Percentiles rank a stretch among this genome's conserved stretches.
Conservation (phyloP, 2,888 invertebrate genomes). For the Caenorhabditis sp. region DNA sequence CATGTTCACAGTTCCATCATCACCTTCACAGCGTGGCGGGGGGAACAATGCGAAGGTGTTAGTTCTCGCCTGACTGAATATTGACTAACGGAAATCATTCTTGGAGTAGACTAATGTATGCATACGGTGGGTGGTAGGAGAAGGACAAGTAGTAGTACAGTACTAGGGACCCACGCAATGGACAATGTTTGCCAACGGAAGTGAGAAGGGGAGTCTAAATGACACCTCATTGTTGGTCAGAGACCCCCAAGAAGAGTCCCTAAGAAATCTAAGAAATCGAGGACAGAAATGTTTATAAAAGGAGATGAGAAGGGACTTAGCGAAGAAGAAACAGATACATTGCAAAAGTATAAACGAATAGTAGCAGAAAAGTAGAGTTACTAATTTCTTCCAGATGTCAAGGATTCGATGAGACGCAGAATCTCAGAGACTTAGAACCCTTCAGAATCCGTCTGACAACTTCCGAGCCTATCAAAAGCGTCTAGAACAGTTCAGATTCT, state of each 20-base stretch:
- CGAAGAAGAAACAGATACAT: conserved; percentile 24
- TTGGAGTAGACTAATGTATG: neutral
- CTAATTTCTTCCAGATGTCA: conserved; percentile 13
- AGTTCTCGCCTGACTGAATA: conserved; percentile 27
- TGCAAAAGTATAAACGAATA: conserved; percentile 30
- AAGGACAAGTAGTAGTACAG: conserved; percentile 25
- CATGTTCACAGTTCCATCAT: conserved; percentile 20
- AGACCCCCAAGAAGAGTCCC: no score
- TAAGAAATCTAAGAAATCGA: neutral
- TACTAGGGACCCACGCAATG: neutral
- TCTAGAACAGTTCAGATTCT: no score
- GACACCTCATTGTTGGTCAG: conserved; percentile 25
- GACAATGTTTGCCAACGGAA: conserved; percentile 51
- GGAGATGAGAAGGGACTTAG: neutral
- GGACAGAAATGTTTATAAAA: conserved; percentile 31
- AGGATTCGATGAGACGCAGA: no score
- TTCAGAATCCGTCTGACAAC: no score
- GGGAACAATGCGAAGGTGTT: conserved; percentile 16
- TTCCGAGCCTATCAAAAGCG: no score
- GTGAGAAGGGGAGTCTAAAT: conserved; percentile 15
- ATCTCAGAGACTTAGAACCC: no score
- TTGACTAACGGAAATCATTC: conserved; percentile 27
- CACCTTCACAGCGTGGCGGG: neutral
- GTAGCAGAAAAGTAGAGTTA: no score
- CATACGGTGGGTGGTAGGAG: conserved; percentile 1